phyloP scores from a whole-genome alignment of 2,113 vertebrate species.

The Melanerpes formicivorus region DNA sequence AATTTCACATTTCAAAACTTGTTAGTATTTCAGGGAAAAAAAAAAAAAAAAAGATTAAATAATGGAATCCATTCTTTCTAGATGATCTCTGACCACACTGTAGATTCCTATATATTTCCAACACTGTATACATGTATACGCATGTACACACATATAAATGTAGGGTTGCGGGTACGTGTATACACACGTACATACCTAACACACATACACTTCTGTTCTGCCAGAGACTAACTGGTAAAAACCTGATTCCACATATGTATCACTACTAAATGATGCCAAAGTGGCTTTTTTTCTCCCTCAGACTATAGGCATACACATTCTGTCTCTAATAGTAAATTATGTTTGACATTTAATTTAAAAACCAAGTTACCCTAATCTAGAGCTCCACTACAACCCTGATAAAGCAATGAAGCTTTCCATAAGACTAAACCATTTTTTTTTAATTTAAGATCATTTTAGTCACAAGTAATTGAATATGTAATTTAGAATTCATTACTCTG shows the following conservation, averaged over 20 bases:
- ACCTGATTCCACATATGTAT: slow-evolving; percentile 43
- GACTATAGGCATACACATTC: slow-evolving; percentile 41
- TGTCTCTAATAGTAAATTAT: slow-evolving; percentile 67
- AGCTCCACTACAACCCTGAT: slow-evolving; percentile 52
- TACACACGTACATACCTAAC: not conserved
- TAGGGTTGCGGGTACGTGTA: not conserved
- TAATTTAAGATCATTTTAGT: slow-evolving; percentile 69
- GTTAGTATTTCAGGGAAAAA: slow-evolving; percentile 3
- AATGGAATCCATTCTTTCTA: slow-evolving; percentile 17
- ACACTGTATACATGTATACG: not conserved
- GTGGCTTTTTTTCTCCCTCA: slow-evolving; percentile 22
- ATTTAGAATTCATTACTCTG: slow-evolving; percentile 75
- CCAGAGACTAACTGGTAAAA: slow-evolving; percentile 22
- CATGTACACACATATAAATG: not conserved
- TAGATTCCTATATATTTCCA: not conserved
- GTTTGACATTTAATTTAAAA: slow-evolving; percentile 79
- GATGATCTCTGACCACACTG: slow-evolving; percentile 22
- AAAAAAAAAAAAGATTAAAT: not conserved
- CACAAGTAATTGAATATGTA: slow-evolving; percentile 71
- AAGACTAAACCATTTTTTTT: slow-evolving; percentile 50
- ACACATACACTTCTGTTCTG: not conserved
- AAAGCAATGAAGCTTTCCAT: slow-evolving; percentile 69
- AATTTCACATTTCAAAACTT: not conserved
- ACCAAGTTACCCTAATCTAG: slow-evolving; percentile 70
- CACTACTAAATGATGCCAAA: slow-evolving; percentile 44